Evolutionary conservation across 1,140 invertebrate species (phyloP), one percentile per base, ranked within the genome.

Genomic region (Diabrotica virgifera): DNA sequence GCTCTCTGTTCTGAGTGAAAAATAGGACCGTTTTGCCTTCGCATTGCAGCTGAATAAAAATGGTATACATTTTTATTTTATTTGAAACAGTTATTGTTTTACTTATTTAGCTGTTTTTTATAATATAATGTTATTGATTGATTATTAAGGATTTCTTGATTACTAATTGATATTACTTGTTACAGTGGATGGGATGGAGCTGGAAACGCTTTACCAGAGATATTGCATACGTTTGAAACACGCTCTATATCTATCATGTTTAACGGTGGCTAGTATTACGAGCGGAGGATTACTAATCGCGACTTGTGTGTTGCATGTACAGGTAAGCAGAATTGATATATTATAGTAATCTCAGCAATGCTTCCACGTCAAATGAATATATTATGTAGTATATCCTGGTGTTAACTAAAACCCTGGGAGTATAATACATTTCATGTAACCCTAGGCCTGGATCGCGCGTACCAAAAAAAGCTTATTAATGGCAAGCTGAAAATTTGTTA

Each of bases 161-260:
- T 24, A 24, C 1, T 24, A 24, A 24, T 24, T 24, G 24, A 2
- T 4, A 13, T 13, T 57, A 69, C 80, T 81, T 77, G 77, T 77
- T 80, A 71, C 81, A 85, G 84, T 82, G 69, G 83, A 85, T 69
- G 83, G 83, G 52, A 81, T 86, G 74, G 86, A 88, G 71, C 75
- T 88, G 63, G 86, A 88, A 65, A 85, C 85, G 6, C 79, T 89
- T 7, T 87, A 87, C 74, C 80, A 82, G 59, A 75, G 84, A 36
- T 89, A 88, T 75, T 87, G 85, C 69, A 83, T 86, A 10, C 76
- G 86, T 14, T 71, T 89, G 55, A 87, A 87, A 68, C 86, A 88
- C 63, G 83, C 87, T 0, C 79, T 89, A 5, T 87, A 88, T 75
- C 79, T 87, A 52, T 84, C 85, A 0, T 84, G 85, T 12, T 77